Percentiles rank a stretch among this genome's conserved stretches.
Conservation (phyloP, 2,888 invertebrate species). For the Xylota sylvarum region DNA sequence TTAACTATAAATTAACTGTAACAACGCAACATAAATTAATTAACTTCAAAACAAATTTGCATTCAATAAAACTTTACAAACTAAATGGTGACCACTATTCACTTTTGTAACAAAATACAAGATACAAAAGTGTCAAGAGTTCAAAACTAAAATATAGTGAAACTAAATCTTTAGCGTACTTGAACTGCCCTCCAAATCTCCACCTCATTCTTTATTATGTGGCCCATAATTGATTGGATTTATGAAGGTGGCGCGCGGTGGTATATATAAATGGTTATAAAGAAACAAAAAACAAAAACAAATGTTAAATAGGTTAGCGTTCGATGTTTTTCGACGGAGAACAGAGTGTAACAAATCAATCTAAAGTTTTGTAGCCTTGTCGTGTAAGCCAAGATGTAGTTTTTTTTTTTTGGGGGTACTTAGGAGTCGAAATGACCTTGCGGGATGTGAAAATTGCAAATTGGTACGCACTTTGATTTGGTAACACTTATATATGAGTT, state of each 20-base stretch:
- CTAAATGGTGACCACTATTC: background rate
- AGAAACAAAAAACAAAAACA: conserved; percentile 35
- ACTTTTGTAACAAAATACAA: conserved; percentile 23
- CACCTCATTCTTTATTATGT: conserved; percentile 85
- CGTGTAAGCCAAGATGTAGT: background rate
- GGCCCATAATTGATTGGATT: conserved; percentile 65
- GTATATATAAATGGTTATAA: conserved; percentile 4
- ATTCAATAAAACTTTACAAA: conserved; percentile 41
- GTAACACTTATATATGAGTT: background rate
- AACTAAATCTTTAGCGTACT: conserved; percentile 86
- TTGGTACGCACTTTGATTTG: conserved; percentile 11
- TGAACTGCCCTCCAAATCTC: conserved; percentile 92
- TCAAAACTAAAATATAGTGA: conserved; percentile 32
- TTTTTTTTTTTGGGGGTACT: conserved; percentile 15
- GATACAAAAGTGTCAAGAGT: conserved; percentile 34
- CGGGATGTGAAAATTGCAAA: conserved; percentile 37
- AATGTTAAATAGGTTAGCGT: conserved; percentile 48
- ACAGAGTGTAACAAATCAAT: conserved; percentile 43
- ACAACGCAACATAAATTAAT: conserved; percentile 53
- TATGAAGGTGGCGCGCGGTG: conserved; percentile 30
- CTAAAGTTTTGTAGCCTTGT: conserved; percentile 13
- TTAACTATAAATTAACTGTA: conserved; percentile 46
- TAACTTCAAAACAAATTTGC: conserved; percentile 44
- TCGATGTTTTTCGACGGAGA: conserved; percentile 23
- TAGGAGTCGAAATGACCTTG: conserved; percentile 13